A percentile compares a stretch with the other conserved stretches of the same genome.
These are phyloP conservation scores for Petrocephalus schoutedeni DNA, from an alignment of 2,797 vertebrate species.

Conservation along the genomic window DNA sequence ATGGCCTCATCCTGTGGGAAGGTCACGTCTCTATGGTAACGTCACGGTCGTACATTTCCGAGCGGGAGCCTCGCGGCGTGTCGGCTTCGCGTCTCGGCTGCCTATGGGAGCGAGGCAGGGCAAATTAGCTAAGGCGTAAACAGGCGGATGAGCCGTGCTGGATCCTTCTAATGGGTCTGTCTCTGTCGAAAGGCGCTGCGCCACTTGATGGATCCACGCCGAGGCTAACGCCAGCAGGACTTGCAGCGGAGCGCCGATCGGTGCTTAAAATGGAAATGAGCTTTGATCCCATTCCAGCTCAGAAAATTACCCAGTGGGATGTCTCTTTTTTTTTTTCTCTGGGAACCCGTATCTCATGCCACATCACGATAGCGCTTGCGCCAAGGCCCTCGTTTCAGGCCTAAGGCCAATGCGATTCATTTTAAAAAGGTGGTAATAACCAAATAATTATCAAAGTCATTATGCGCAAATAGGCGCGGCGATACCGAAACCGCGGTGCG, in stretches of 20 bases:
- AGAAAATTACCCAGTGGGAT: slow-evolving; percentile 16
- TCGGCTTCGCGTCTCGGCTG: slow-evolving; percentile 10
- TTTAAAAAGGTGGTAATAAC: slow-evolving; percentile 35
- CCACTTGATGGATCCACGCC: not conserved
- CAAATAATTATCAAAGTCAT: slow-evolving; percentile 43
- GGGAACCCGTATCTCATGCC: slow-evolving; percentile 20
- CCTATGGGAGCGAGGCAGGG: slow-evolving; percentile 21
- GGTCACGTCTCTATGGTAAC: not conserved
- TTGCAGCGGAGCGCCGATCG: not conserved
- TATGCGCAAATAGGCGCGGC: slow-evolving; percentile 34
- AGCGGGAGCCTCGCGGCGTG: not conserved
- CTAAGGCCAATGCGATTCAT: slow-evolving; percentile 16
- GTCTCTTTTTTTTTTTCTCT: slow-evolving; percentile 14
- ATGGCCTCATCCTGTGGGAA: not conserved
- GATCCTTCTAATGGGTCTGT: slow-evolving; percentile 21
- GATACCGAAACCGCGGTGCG: slow-evolving; percentile 27
- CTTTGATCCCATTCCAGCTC: slow-evolving; percentile 14
- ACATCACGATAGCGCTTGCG: slow-evolving; percentile 18
- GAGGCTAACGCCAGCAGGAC: slow-evolving; percentile 4
- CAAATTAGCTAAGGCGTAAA: slow-evolving; percentile 23
- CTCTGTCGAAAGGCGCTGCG: not conserved
- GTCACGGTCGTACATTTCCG: not conserved
- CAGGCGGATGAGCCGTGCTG: slow-evolving; percentile 9
- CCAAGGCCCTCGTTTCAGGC: not conserved
- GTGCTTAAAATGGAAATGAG: slow-evolving; percentile 25